Evolutionary conservation across 37 sponge, comb jelly and placozoan genomes (phyloP).

Genomic region (Geodia barretti): DNA sequence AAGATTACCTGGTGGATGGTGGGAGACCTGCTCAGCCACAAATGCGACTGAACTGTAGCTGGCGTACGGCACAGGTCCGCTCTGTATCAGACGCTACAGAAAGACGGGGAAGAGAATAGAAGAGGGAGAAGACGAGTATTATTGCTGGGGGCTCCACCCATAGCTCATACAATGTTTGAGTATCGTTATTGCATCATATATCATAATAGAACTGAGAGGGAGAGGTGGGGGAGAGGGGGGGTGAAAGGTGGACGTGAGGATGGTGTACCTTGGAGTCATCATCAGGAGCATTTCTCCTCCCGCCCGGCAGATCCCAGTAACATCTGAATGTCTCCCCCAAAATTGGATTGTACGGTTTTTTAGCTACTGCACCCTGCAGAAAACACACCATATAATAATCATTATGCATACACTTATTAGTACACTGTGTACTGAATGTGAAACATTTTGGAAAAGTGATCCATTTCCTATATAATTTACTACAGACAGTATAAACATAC

Average conservation of each 20-base stretch:
- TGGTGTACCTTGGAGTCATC: conserved; percentile 29
- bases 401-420: no score
- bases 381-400: no score
- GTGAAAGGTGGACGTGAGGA: not conserved
- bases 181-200: no score
- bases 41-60: conserved; percentile 77
- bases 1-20: conserved; percentile 89
- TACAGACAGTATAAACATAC: no score
- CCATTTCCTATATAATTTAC: no score
- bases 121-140: no score
- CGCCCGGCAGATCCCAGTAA: conserved; percentile 88
- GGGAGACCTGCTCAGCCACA: conserved; percentile 97
- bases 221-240: not conserved
- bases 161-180: no score
- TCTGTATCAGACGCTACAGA: conserved; percentile 34
- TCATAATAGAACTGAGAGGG: no score
- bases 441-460: no score
- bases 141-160: no score
- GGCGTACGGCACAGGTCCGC: conserved; percentile 86
- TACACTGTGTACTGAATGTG: no score
- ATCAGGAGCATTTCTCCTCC: conserved; percentile 36
- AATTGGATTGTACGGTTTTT: conserved; percentile 99
- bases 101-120: not conserved
- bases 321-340: conserved; percentile 95
- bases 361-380: conserved; percentile 85